Evolutionary conservation across 2,113 vertebrate genomes (phyloP).

Genomic region (Cebus imitator): DNA sequence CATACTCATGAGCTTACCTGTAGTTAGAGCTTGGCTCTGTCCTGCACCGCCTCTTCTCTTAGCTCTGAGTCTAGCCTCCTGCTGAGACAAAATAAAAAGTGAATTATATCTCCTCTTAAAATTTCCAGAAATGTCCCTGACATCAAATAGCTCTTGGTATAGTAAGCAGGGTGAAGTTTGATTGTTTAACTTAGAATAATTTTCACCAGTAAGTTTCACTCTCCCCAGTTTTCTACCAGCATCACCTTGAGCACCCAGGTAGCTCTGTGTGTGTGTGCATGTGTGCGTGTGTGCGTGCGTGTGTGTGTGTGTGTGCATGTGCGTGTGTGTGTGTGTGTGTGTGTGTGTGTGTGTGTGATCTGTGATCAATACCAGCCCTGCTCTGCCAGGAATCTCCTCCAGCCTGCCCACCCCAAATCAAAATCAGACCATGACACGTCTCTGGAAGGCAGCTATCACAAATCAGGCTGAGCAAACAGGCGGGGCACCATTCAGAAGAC

Average conservation of each 20-base stretch:
- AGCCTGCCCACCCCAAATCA: slow-evolving; percentile 28
- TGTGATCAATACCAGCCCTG: not conserved
- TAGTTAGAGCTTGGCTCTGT: not conserved
- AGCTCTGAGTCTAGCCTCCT: not conserved
- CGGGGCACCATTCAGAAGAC: not conserved
- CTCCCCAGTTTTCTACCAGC: not conserved
- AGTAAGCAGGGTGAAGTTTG: not conserved
- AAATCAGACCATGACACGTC: slow-evolving; percentile 2
- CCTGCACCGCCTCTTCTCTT: not conserved
- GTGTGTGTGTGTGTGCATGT: not conserved
- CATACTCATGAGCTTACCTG: not conserved
- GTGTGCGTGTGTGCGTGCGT: no score
- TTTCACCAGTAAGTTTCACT: not conserved
- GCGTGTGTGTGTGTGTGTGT: not conserved
- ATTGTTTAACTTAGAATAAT: not conserved
- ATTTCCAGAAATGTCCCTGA: not conserved
- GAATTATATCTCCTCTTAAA: not conserved
- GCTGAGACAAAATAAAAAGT: not conserved
- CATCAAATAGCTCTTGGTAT: not conserved
- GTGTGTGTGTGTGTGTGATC: not conserved
- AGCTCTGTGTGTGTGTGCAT: not conserved
- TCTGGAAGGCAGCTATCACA: not conserved
- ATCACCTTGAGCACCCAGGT: not conserved
- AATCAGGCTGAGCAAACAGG: not conserved
- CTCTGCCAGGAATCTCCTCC: not conserved